These are phyloP conservation scores for Drosophila simulans DNA, from an alignment of 1,140 invertebrate species.

Conservation along the genomic window DNA sequence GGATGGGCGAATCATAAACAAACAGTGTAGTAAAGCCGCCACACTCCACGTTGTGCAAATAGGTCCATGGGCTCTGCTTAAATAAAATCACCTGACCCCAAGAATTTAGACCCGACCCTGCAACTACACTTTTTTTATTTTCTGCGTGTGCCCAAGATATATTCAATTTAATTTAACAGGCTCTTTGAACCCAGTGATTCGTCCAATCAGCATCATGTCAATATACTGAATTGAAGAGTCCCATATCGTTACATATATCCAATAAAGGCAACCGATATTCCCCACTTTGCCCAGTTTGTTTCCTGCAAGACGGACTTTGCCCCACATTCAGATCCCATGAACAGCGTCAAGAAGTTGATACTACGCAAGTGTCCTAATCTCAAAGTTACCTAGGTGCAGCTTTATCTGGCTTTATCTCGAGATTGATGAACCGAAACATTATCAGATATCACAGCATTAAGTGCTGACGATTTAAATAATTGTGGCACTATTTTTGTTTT, in stretches of 20 bases:
- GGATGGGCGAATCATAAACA: constrained; percentile 28
- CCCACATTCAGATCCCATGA: constrained; percentile 19
- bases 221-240: constrained; percentile 28
- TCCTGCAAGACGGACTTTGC: constrained; percentile 3
- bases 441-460: constrained; percentile 6
- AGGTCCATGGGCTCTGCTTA: constrained; percentile 1
- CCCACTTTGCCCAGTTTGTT: background rate
- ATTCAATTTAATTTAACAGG: constrained; percentile 38
- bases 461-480: constrained; percentile 18
- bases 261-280: background rate
- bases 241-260: constrained; percentile 2
- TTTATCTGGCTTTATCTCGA: constrained; percentile 18
- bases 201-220: constrained; percentile 51
- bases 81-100: constrained; percentile 19
- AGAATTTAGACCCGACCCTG: constrained; percentile 15
- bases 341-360: constrained; percentile 10
- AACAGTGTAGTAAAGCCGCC: constrained; percentile 7
- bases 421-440: constrained; percentile 33
- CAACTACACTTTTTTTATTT: constrained; percentile 10
- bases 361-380: constrained; percentile 5
- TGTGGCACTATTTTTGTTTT: background rate
- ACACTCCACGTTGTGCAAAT: constrained; percentile 30
- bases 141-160: constrained; percentile 11
- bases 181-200: constrained; percentile 55
- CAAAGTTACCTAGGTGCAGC: background rate